phyloP scores from a whole-genome alignment of 2,888 invertebrate species.

The Cryptophagus acutangulus region DNA sequence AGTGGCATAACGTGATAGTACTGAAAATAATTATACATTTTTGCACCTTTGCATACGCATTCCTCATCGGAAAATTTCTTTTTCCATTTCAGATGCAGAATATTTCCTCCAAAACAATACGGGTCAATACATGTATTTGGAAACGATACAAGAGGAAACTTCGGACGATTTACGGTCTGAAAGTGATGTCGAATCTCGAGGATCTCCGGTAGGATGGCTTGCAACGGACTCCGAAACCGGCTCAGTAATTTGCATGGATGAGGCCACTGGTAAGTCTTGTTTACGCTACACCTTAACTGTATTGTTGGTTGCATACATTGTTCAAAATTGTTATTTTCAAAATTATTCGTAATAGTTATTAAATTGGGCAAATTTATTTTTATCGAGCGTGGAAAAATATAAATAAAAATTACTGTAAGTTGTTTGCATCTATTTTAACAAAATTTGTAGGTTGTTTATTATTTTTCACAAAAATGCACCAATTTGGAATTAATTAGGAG shows the following conservation, averaged over 20 bases:
- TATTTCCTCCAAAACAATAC: conserved; percentile 43
- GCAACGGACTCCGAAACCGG: conserved; percentile 74
- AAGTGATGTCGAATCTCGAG: conserved; percentile 51
- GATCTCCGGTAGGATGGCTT: conserved; percentile 49
- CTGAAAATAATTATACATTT: background rate
- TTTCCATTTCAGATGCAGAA: conserved; percentile 47
- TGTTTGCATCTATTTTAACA: too few species aligned
- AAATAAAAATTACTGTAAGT: too few species aligned
- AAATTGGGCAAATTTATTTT: too few species aligned
- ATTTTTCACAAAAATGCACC: too few species aligned
- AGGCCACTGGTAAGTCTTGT: conserved; percentile 42
- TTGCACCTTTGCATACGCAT: background rate
- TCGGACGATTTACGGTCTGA: conserved; percentile 78
- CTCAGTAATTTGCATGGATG: conserved; percentile 69
- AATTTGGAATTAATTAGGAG: too few species aligned
- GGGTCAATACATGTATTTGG: conserved; percentile 65
- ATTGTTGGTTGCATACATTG: conserved; percentile 4
- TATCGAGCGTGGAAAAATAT: too few species aligned
- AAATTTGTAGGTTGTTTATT: too few species aligned
- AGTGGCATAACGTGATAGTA: too few species aligned
- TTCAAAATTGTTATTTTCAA: too few species aligned
- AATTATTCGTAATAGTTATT: too few species aligned
- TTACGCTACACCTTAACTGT: too few species aligned
- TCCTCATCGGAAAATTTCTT: background rate
- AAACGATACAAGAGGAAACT: conserved; percentile 85